A percentile compares a stretch with the other conserved stretches of the same genome.
Evolutionary conservation across 2,797 vertebrate genomes (phyloP).

Genomic region (Neostethus bicornis): DNA sequence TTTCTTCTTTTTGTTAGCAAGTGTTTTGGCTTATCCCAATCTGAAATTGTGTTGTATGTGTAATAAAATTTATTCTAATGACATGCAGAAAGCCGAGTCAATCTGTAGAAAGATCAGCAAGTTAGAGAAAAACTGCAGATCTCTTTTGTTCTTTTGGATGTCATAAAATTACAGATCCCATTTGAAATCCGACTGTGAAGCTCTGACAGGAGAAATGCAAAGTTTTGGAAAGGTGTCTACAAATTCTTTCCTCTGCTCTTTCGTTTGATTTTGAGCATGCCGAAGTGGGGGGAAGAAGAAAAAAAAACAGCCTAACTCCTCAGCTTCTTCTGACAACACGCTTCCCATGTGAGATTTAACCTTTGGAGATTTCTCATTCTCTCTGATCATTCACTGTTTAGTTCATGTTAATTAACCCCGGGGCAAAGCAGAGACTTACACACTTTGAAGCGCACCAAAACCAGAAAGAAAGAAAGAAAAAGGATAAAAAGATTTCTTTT

Average conservation of each 20-base stretch:
- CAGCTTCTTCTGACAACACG: slow-evolving; percentile 76
- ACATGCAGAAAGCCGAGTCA: slow-evolving; percentile 15
- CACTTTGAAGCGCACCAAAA: slow-evolving; percentile 75
- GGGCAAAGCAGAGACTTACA: slow-evolving; percentile 67
- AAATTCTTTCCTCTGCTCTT: slow-evolving; percentile 55
- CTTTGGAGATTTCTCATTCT: slow-evolving; percentile 82
- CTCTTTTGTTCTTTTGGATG: slow-evolving; percentile 61
- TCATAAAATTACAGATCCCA: slow-evolving; percentile 62
- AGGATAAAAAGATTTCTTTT: slow-evolving; percentile 51
- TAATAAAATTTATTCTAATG: slow-evolving; percentile 26
- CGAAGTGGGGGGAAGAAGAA: slow-evolving; percentile 7
- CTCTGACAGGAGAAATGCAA: slow-evolving; percentile 71
- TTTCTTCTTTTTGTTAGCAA: slow-evolving; percentile 6
- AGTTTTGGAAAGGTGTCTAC: slow-evolving; percentile 76
- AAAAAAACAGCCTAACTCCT: slow-evolving; percentile 33
- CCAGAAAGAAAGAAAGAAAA: slow-evolving; percentile 43
- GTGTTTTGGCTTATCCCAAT: slow-evolving; percentile 38
- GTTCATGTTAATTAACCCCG: slow-evolving; percentile 85
- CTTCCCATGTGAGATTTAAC: slow-evolving; percentile 83
- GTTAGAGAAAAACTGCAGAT: slow-evolving; percentile 40
- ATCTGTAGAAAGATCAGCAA: slow-evolving; percentile 29
- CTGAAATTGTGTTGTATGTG: slow-evolving; percentile 45
- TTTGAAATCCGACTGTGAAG: slow-evolving; percentile 61
- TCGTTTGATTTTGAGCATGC: slow-evolving; percentile 65
- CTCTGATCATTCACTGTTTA: slow-evolving; percentile 80